Percentiles rank a stretch among this genome's conserved stretches.
Conservation (phyloP, 2,888 invertebrate species). For the Homarus gammarus region DNA sequence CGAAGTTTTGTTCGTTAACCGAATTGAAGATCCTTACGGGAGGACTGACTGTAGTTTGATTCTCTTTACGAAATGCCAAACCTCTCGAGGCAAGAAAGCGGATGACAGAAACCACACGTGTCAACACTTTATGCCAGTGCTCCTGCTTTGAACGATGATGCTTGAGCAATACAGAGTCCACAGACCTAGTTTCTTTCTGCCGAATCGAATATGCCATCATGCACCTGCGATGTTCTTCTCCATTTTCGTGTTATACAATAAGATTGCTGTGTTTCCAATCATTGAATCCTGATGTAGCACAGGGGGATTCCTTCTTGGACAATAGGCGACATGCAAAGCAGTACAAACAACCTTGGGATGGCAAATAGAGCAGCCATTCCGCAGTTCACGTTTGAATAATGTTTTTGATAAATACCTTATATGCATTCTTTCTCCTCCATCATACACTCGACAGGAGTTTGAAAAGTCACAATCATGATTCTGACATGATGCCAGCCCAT, state of each 20-base stretch:
- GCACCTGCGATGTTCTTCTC: constrained; percentile 5
- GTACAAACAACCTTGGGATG: constrained; percentile 5
- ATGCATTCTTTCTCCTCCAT: background rate
- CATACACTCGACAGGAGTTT: background rate
- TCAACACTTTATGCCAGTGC: constrained; percentile 5
- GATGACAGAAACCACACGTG: constrained; percentile 6
- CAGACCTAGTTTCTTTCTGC: background rate
- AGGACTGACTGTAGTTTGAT: no score
- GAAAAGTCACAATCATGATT: no score
- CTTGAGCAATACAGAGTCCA: background rate
- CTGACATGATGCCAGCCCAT: background rate
- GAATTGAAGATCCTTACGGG: no score
- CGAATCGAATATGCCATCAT: background rate
- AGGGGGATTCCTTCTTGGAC: constrained; percentile 1
- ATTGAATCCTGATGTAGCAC: background rate
- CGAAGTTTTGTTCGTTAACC: no score
- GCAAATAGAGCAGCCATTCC: background rate
- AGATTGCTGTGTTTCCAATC: constrained; percentile 1
- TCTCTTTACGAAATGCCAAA: no score
- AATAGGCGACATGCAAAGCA: background rate
- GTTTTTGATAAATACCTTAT: no score
- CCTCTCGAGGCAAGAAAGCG: constrained; percentile 26
- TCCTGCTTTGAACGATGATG: constrained; percentile 1
- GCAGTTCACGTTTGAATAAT: no score
- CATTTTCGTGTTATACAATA: background rate